phyloP scores from a whole-genome alignment of 2,888 invertebrate genomes.

The Adineta ricciae region DNA sequence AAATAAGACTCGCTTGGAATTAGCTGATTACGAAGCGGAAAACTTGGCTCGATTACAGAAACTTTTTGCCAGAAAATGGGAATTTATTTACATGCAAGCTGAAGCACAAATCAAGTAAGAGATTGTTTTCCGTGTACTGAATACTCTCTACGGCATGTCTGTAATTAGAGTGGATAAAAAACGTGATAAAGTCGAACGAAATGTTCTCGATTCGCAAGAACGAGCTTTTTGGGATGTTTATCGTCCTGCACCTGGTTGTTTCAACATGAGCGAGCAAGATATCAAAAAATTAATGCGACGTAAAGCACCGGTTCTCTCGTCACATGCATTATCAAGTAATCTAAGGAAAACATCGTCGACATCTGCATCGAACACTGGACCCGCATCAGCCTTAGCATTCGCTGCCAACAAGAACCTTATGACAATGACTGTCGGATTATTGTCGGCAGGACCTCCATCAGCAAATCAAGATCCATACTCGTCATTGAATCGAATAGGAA shows the following conservation, averaged over 20 bases:
- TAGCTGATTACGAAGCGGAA: conserved; percentile 97
- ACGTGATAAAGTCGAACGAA: conserved; percentile 88
- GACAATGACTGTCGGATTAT: background rate
- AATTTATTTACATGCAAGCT: conserved; percentile 98
- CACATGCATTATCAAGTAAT: background rate
- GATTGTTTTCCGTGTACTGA: no score
- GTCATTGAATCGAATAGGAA: background rate
- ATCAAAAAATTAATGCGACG: conserved; percentile 32
- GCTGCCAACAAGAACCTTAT: conserved; percentile 3
- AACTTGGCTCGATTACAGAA: conserved; percentile 90
- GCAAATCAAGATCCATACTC: background rate
- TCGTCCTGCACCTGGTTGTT: conserved; percentile 94
- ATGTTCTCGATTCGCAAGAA: conserved; percentile 95
- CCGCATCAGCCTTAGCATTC: background rate
- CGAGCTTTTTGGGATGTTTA: conserved; percentile 99
- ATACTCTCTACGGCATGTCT: background rate
- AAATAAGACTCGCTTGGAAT: conserved; percentile 88
- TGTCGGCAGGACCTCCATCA: background rate
- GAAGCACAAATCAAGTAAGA: conserved; percentile 68
- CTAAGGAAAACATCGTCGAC: background rate
- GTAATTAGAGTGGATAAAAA: conserved; percentile 80
- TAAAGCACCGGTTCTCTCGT: background rate
- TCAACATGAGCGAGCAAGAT: conserved; percentile 65
- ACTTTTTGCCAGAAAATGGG: conserved; percentile 99
- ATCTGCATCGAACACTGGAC: background rate